Conservation (phyloP, 2,888 invertebrate species). For the Athrips mouffetella region DNA sequence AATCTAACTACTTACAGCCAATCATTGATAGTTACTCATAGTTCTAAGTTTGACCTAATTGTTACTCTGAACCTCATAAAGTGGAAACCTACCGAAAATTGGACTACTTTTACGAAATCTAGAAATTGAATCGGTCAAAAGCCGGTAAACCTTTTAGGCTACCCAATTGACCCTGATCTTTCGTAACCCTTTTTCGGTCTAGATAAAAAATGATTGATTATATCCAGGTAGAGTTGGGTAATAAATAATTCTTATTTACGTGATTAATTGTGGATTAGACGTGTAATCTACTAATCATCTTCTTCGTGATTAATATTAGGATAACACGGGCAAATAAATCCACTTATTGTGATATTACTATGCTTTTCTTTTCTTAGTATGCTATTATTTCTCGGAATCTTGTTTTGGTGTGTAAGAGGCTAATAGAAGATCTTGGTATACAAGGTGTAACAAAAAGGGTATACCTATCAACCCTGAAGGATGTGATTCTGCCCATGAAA, state of each 20-base stretch:
- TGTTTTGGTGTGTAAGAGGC: no score
- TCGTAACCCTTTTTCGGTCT: background rate
- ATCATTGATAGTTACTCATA: no score
- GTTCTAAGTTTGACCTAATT: no score
- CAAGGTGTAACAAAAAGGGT: no score
- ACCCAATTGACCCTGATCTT: background rate
- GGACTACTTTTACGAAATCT: background rate
- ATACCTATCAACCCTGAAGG: no score
- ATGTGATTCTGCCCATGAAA: no score
- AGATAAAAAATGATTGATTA: background rate
- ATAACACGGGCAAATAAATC: background rate
- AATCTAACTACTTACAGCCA: no score
- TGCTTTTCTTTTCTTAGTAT: background rate
- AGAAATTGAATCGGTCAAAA: background rate
- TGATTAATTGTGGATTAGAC: constrained; percentile 3
- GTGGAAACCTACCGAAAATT: background rate
- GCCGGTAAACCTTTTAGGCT: background rate
- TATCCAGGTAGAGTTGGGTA: background rate
- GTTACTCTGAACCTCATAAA: background rate
- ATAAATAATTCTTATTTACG: background rate
- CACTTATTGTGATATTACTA: background rate
- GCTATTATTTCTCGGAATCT: background rate
- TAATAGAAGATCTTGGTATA: no score
- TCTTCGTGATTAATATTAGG: background rate
- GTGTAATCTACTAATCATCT: background rate